Percentiles rank a stretch among this genome's conserved stretches.
Evolutionary conservation across 1,140 invertebrate genomes (phyloP).

Genomic region (Nomia melanderi): DNA sequence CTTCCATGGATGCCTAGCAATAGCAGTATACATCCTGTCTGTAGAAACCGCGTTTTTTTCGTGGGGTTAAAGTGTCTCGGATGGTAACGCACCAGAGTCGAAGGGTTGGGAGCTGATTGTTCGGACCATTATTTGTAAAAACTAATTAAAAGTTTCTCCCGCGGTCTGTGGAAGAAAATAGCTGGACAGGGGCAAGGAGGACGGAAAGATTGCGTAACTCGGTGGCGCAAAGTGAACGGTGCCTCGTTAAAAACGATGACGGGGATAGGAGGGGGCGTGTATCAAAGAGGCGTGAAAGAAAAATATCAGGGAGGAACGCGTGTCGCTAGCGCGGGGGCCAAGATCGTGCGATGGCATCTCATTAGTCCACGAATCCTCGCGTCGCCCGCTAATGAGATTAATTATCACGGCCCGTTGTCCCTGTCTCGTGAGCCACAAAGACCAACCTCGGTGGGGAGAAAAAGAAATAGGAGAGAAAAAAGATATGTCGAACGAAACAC

Average conservation of each 20-base stretch:
- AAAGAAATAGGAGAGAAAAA: background rate
- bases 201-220: background rate
- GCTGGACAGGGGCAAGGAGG: background rate
- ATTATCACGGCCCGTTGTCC: constrained; percentile 44
- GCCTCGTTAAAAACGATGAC: constrained; percentile 43
- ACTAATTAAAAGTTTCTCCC: constrained; percentile 43
- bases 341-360: constrained; percentile 53
- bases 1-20: too few species aligned
- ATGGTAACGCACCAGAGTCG: too few species aligned
- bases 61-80: too few species aligned
- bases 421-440: background rate
- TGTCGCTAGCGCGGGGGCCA: constrained; percentile 21
- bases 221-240: constrained; percentile 18
- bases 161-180: too few species aligned
- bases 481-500: constrained; percentile 27
- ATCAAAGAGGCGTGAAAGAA: constrained; percentile 47
- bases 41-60: too few species aligned
- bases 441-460: background rate
- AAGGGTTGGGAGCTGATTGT: background rate
- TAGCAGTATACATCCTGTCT: too few species aligned
- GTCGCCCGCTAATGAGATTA: constrained; percentile 60
- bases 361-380: constrained; percentile 45
- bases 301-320: constrained; percentile 39
- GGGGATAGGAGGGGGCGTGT: background rate
- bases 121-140: background rate